Conservation (phyloP, 2,797 vertebrate genomes). For the Hypotaenidia okinawae region DNA sequence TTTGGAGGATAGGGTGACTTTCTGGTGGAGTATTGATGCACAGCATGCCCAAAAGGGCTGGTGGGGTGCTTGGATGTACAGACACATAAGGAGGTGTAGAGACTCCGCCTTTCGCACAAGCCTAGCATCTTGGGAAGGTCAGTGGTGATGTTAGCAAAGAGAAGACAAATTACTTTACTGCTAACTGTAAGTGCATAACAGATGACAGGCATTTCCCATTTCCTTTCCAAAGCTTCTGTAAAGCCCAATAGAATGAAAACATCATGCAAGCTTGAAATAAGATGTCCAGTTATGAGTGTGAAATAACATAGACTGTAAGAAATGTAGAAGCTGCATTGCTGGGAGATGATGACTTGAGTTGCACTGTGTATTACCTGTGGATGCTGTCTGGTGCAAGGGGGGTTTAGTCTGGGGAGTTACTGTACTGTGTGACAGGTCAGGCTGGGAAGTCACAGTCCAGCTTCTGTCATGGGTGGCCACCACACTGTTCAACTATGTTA, state of each 20-base stretch:
- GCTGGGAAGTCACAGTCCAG: not conserved
- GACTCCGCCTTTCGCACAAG: not conserved
- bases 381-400: not conserved
- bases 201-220: not conserved
- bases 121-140: not conserved
- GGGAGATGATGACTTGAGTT: not conserved
- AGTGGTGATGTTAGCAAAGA: not conserved
- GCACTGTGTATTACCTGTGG: not conserved
- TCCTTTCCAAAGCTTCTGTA: not conserved
- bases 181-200: not conserved
- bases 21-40: not conserved
- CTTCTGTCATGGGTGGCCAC: not conserved
- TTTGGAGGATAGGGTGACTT: not conserved
- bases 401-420: not conserved
- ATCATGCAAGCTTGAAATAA: not conserved
- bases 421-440: not conserved
- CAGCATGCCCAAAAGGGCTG: not conserved
- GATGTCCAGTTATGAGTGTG: not conserved
- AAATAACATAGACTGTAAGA: not conserved
- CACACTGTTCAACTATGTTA: not conserved
- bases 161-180: not conserved
- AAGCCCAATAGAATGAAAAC: not conserved
- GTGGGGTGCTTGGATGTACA: not conserved
- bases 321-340: not conserved
- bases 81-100: not conserved